Evolutionary conservation across 2,797 vertebrate species (phyloP).

Genomic region (Ptychadena robeensis): DNA sequence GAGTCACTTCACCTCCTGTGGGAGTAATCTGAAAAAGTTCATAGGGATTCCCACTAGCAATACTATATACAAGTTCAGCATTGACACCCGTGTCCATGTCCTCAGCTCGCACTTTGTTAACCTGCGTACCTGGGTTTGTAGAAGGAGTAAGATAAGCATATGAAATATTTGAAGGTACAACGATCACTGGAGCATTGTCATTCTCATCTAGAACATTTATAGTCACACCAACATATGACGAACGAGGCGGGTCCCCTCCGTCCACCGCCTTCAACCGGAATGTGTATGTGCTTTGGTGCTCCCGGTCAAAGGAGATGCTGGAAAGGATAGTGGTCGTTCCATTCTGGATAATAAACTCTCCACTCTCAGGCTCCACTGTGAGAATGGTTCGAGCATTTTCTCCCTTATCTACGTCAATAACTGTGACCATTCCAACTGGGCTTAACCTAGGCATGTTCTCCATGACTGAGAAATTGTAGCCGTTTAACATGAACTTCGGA

Average conservation of each 20-base stretch:
- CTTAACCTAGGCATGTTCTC: slow-evolving; percentile 95
- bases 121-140: slow-evolving; percentile 83
- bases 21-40: slow-evolving; percentile 92
- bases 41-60: slow-evolving; percentile 91
- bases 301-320: slow-evolving; percentile 95
- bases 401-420: slow-evolving; percentile 91
- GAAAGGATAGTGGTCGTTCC: slow-evolving; percentile 95
- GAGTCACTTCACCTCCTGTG: slow-evolving; percentile 85
- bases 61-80: slow-evolving; percentile 87
- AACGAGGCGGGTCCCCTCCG: slow-evolving; percentile 87
- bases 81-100: slow-evolving; percentile 93
- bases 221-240: slow-evolving; percentile 93
- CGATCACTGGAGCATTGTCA: slow-evolving; percentile 94
- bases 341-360: slow-evolving; percentile 95
- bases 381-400: slow-evolving; percentile 88
- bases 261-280: slow-evolving; percentile 95
- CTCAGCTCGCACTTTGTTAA: slow-evolving; percentile 91
- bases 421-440: slow-evolving; percentile 95
- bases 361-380: slow-evolving; percentile 92
- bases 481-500: slow-evolving; percentile 94
- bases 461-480: slow-evolving; percentile 95
- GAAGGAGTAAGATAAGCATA: slow-evolving; percentile 86
- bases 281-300: slow-evolving; percentile 95
- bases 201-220: slow-evolving; percentile 98
- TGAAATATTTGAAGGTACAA: slow-evolving; percentile 92